These are phyloP conservation scores for human DNA, from an alignment of 2,113 vertebrate genomes.

Conservation along the genomic window DNA sequence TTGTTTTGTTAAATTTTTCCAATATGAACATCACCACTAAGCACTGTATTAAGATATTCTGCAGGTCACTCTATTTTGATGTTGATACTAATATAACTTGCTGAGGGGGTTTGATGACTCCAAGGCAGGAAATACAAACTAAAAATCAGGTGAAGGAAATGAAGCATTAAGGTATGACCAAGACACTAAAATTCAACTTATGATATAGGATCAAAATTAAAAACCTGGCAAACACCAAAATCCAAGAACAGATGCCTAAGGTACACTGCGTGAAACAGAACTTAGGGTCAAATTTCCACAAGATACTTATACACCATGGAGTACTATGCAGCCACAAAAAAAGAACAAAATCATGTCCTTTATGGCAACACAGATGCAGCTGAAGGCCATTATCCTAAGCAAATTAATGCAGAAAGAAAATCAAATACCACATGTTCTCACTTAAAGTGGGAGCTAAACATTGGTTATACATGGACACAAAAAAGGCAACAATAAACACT, in stretches of 20 bases:
- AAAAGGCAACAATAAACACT: too few species aligned
- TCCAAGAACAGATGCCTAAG: not conserved
- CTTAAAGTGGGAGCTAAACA: too few species aligned
- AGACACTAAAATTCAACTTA: not conserved
- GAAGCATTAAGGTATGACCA: not conserved
- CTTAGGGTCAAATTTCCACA: not conserved
- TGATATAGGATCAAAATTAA: not conserved
- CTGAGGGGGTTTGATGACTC: not conserved
- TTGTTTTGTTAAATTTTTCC: not conserved
- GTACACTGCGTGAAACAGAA: not conserved
- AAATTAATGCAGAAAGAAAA: too few species aligned
- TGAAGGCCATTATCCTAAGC: too few species aligned
- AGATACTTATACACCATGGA: too few species aligned
- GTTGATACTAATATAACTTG: not conserved
- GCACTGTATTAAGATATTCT: not conserved
- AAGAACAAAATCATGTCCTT: too few species aligned
- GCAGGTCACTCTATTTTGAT: not conserved
- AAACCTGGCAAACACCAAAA: not conserved
- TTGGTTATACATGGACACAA: too few species aligned
- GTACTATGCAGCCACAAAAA: too few species aligned
- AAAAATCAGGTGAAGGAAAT: not conserved
- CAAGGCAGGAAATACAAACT: not conserved
- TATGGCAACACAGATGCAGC: too few species aligned
- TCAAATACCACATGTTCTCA: too few species aligned
- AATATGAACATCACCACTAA: not conserved